phyloP scores from a whole-genome alignment of 2,888 invertebrate genomes.

The Ormyrus nitidulus region DNA sequence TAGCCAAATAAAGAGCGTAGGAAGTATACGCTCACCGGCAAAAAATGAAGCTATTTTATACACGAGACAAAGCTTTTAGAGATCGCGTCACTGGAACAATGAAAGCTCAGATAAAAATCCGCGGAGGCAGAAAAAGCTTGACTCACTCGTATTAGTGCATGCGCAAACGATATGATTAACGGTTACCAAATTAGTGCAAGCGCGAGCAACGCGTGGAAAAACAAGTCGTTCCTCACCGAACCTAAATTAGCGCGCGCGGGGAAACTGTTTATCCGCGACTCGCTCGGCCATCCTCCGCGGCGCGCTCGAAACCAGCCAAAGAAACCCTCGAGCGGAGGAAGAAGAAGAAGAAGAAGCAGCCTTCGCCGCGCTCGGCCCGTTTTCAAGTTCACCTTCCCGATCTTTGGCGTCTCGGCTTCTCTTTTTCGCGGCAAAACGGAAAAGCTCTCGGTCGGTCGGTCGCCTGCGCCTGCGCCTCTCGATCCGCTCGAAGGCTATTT shows the following conservation, averaged over 20 bases:
- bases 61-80: neutral
- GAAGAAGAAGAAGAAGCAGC: no score
- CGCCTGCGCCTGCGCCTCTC: neutral
- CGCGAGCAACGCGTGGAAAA: neutral
- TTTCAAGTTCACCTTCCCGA: constrained; percentile 34
- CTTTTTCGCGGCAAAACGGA: constrained; percentile 24
- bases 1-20: no score
- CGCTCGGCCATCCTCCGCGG: no score
- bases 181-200: neutral
- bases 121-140: no score
- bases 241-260: no score
- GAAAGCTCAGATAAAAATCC: no score
- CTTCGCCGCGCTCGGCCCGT: neutral
- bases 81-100: neutral
- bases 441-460: neutral
- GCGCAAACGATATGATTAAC: neutral
- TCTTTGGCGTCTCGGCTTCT: neutral
- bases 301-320: no score
- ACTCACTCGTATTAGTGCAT: no score
- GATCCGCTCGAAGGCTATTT: constrained; percentile 42
- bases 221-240: neutral
- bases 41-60: neutral
- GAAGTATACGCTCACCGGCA: no score
- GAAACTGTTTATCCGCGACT: neutral
- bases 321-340: no score